phyloP scores from a whole-genome alignment of 2,797 vertebrate species.

The Peromyscus eremicus region DNA sequence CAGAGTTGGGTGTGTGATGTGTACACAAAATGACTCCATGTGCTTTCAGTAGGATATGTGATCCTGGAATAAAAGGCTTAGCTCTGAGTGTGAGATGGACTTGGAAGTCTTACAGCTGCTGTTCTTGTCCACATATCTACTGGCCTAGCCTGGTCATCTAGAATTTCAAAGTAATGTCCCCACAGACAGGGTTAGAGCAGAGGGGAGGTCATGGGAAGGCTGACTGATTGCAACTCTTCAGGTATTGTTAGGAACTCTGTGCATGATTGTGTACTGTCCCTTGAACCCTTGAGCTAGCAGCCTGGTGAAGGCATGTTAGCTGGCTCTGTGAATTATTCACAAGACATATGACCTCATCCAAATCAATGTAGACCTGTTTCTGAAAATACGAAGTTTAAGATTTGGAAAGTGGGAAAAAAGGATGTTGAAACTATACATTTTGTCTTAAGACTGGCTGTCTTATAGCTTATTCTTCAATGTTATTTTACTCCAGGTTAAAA shows the following conservation, averaged over 20 bases:
- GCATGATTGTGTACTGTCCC: conserved; percentile 34
- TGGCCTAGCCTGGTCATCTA: not conserved
- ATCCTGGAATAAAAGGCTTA: not conserved
- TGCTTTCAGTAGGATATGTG: not conserved
- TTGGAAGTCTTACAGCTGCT: not conserved
- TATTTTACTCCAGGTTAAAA: not conserved
- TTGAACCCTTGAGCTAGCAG: conserved; percentile 60
- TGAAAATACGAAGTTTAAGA: conserved; percentile 3
- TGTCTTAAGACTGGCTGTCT: not conserved
- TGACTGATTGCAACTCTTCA: conserved; percentile 14
- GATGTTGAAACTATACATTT: not conserved
- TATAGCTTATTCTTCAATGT: not conserved
- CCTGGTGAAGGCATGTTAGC: conserved; percentile 64
- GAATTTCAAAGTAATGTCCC: not conserved
- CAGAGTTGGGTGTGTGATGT: not conserved
- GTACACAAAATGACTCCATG: not conserved
- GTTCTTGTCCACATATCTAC: not conserved
- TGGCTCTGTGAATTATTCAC: conserved; percentile 78
- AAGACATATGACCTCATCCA: conserved; percentile 45
- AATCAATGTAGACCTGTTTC: not conserved
- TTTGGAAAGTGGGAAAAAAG: not conserved
- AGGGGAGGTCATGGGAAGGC: not conserved
- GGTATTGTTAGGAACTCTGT: not conserved
- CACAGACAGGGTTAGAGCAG: not conserved
- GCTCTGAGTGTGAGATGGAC: not conserved